Percentiles rank a stretch among this genome's conserved stretches.
phyloP scores from a whole-genome alignment of 2,888 invertebrate genomes.

The Rhingia rostrata region DNA sequence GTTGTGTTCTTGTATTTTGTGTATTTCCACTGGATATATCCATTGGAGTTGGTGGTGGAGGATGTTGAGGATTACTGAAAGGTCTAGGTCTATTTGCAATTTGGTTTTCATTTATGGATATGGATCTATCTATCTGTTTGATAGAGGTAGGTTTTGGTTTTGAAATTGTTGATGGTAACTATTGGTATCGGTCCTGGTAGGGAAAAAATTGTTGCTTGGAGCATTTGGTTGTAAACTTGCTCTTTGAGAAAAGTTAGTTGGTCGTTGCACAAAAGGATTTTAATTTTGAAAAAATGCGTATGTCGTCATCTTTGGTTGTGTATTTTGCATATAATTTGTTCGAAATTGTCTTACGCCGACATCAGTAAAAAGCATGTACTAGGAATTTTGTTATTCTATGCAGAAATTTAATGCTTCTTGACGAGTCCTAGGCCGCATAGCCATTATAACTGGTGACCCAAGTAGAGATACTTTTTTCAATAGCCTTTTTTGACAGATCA shows the following conservation, averaged over 20 bases:
- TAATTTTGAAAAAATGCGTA: too few species aligned
- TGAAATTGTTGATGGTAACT: background rate
- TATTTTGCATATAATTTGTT: background rate
- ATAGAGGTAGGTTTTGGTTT: background rate
- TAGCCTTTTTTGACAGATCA: too few species aligned
- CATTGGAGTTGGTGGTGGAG: too few species aligned
- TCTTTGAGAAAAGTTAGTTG: background rate
- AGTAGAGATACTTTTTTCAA: too few species aligned
- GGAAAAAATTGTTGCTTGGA: too few species aligned
- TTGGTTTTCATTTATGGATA: background rate
- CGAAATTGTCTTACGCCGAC: background rate
- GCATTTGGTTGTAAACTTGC: too few species aligned
- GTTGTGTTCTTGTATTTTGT: background rate
- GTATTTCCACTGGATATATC: too few species aligned
- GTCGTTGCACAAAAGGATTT: background rate
- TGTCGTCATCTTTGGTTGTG: background rate
- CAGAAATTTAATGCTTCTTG: conserved; percentile 6
- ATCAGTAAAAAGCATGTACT: background rate
- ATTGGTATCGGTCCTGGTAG: background rate
- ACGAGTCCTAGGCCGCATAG: too few species aligned
- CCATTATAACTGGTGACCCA: too few species aligned
- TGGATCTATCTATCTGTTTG: background rate
- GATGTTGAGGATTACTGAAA: background rate
- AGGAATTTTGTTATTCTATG: conserved; percentile 20
- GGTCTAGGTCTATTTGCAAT: background rate